Evolutionary conservation across 2,113 vertebrate genomes (phyloP), one percentile per base, ranked within the genome.

Genomic region (Sula dactylatra): DNA sequence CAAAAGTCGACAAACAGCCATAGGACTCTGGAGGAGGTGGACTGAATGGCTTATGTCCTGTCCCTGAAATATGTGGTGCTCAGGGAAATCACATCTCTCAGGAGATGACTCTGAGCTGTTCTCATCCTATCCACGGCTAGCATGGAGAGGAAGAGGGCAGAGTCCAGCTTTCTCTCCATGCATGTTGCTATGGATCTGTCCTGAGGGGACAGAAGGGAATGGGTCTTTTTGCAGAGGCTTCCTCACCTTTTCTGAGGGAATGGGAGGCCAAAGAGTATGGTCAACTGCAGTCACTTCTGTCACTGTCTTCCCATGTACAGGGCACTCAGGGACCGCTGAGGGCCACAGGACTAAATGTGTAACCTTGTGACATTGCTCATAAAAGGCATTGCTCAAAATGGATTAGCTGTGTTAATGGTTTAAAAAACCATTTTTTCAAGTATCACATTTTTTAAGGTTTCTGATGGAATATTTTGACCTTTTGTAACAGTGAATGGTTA

Each of bases 381-480:
- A 64, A 90, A 82, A 90, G 34, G 19, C 66, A 52, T 86, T 92
- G 25, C 61, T 93, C 64, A 69, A 64, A 88, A 55, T 40, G 47
- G 45, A 80, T 70, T 47, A 45, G 34, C 50, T 88, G 6, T 62
- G 25, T 50, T 62, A 77, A 58, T 27, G 38, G 45, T 72, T 82
- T 54, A 47, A 64, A 70, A 65, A 47, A 1, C 7, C 7, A 3
- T 73, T 64, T 87, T 81, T 73, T 69, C 36, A 65, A 58, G 20
- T 70, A 83, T 92, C 86, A 77, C 5, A 10, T 83, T 86, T 95
- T 66, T 67, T 25, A 50, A 90, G 31, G 54, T 94, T 94, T 91
- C 78, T 93, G 66, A 69, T 90, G 67, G 93, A 96, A 84, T 94
- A 84, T 94, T 94, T 91, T 94, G 79, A 95, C 80, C 86, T 97